Evolutionary conservation across 1,140 invertebrate genomes (phyloP), one percentile per base, ranked within the genome.

Genomic region (Bradysia coprophila): DNA sequence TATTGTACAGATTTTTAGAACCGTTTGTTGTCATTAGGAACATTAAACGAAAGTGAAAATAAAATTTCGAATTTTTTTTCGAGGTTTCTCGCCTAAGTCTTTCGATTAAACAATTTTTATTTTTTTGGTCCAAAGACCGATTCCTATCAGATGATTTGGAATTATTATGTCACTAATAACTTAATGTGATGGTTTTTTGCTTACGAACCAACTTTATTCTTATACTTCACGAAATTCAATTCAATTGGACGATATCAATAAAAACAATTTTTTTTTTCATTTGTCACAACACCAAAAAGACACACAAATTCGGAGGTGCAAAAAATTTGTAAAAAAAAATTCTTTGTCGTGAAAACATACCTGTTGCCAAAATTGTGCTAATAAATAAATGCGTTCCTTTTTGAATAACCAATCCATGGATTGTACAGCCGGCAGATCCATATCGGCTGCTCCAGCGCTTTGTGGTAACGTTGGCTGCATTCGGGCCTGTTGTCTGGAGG

Each of bases 341-440:
- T n/a, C n/a, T n/a, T n/a, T n/a, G n/a, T n/a, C n/a, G n/a, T n/a
- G n/a, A n/a, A n/a, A 13, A 62, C 70, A 72, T 71, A 87, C 83
- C 81, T 89, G 85, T 82, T 89, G 84, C 84, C 84, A 90, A 69
- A 89, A 89, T 64, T 89, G 84, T 57, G 81, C 84, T 61, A 90
- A 74, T 57, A 88, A 71, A 71, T 86, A 87, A 67, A 88, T 86
- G 67, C 81, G 73, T 71, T 89, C 84, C 68, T 88, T 90, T 73
- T 88, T 89, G 73, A 88, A 86, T 63, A 90, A 75, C 84, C 84
- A 88, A 72, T 90, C 85, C 83, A 88, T 86, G 62, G 82, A 84
- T 70, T 86, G 82, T 73, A 86, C 81, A 65, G 81, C 75, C 53
- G 75, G 72, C 64, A 75, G 73, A 71, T 81, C 78, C 76, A 81